Base-by-base conservation (phyloP, 2,113 vertebrate genomes). In the Gulo gulo region DNA sequence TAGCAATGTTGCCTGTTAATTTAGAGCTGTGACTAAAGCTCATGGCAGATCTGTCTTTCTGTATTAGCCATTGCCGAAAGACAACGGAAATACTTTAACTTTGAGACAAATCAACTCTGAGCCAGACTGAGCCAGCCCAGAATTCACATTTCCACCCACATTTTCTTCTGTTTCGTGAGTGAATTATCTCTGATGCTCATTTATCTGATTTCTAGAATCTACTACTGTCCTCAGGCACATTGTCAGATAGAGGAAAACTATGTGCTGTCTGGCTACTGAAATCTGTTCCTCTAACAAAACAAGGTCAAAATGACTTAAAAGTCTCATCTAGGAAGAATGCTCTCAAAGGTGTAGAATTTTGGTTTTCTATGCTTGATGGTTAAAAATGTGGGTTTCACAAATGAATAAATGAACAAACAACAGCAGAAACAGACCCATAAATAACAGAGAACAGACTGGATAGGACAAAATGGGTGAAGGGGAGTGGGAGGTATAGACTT, bases 131-230 rank as follows among this genome's bases (percentile, higher is more conserved):
- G n/a, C 31, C 69, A 81, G n/a, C 31, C 69, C 55, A 89, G 21
- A 92, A 80, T 52, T 76, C 59, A 82, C 20, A 39, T 20, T 79
- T 36, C 45, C 10, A 63, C 63, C 55, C 7, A 42, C 45, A 39
- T 1, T 36, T 39, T 94, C 31, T 91, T 91, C 57, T 87, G 69
- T 91, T 96, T 85, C n/a, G 1, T 91, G 76, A 91, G 63, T 92
- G 63, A 71, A 63, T 97, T 91, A 79, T 97, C 93, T 97, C 76
- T 73, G 69, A 29, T 71, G 50, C 69, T 96, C 83, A 31, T 88
- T 97, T 94, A 78, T 95, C 87, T 92, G 61, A 95, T 92, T 97
- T 96, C 57, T 92, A 88, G 69, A 90, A 89, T 94, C 90, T 96
- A 50, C 63, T 84, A 69, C 50, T 96, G 42, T 69, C 95, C 87